Conservation (phyloP, 2,888 invertebrate species). For the Tenthredo notha region DNA sequence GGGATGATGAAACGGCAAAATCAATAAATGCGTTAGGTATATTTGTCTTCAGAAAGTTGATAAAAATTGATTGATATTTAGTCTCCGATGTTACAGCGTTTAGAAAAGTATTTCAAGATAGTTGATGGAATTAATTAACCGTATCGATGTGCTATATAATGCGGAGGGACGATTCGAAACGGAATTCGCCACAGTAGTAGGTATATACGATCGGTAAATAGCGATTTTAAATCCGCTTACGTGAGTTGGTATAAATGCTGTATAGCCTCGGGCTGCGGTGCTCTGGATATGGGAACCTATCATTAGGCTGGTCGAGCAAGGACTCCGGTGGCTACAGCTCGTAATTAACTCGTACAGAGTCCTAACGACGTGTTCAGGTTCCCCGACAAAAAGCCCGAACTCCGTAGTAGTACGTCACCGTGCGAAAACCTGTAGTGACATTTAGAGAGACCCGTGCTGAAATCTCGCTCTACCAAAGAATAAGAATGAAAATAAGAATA, state of each 20-base stretch:
- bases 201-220: slow-evolving; percentile 38
- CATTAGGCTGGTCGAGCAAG: slow-evolving; percentile 40
- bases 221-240: slow-evolving; percentile 14
- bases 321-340: slow-evolving; percentile 50
- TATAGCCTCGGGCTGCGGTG: slow-evolving; percentile 23
- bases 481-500: not conserved
- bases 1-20: not conserved
- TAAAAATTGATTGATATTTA: not conserved
- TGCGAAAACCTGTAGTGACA: slow-evolving; percentile 35
- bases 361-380: slow-evolving; percentile 49
- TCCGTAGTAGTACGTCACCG: slow-evolving; percentile 28
- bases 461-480: not conserved
- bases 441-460: slow-evolving; percentile 17
- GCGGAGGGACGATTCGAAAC: slow-evolving; percentile 11
- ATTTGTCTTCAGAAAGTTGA: not conserved
- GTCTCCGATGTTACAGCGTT: not conserved
- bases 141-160: not conserved
- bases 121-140: not conserved
- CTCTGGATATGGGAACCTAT: slow-evolving; percentile 52
- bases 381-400: not conserved
- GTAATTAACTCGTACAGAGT: slow-evolving; percentile 50
- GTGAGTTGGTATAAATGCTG: slow-evolving; percentile 15
- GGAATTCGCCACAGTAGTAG: not conserved
- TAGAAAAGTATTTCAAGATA: not conserved
- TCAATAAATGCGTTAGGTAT: not conserved